phyloP scores from a whole-genome alignment of 2,888 invertebrate genomes.

The Crossocerus cetratus region DNA sequence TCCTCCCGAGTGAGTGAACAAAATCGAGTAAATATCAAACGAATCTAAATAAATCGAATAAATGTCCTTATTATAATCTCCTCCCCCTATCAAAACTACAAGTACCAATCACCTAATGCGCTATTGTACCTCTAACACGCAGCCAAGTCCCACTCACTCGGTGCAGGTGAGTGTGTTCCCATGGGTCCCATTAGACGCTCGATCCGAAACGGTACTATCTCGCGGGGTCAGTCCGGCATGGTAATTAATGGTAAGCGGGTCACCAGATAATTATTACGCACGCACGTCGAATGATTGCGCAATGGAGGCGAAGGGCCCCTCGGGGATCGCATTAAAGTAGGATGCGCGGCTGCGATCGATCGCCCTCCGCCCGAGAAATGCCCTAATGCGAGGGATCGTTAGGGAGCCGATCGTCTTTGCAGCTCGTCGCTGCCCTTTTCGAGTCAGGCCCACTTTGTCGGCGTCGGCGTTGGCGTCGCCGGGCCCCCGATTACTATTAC shows the following conservation, averaged over 20 bases:
- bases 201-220: background rate
- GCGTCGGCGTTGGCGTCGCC: constrained; percentile 2
- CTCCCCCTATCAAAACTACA: too few species aligned
- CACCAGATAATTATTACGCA: constrained; percentile 44
- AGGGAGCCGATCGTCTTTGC: constrained; percentile 34
- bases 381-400: constrained; percentile 64
- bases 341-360: constrained; percentile 47
- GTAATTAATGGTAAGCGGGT: constrained; percentile 44
- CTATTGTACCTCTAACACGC: too few species aligned
- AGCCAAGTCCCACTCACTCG: too few species aligned
- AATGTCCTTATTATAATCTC: too few species aligned
- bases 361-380: constrained; percentile 50
- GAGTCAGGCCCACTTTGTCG: constrained; percentile 28
- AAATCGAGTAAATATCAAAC: too few species aligned
- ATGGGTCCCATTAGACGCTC: too few species aligned
- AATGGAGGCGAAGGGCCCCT: constrained; percentile 39
- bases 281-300: constrained; percentile 51
- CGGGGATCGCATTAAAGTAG: constrained; percentile 52
- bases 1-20: too few species aligned
- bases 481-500: background rate
- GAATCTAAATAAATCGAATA: too few species aligned
- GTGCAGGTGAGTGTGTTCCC: too few species aligned
- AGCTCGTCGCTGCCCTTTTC: constrained; percentile 15
- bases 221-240: constrained; percentile 10
- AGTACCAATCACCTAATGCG: too few species aligned